phyloP scores from a whole-genome alignment of 2,113 vertebrate genomes.

The Galeopterus variegatus region DNA sequence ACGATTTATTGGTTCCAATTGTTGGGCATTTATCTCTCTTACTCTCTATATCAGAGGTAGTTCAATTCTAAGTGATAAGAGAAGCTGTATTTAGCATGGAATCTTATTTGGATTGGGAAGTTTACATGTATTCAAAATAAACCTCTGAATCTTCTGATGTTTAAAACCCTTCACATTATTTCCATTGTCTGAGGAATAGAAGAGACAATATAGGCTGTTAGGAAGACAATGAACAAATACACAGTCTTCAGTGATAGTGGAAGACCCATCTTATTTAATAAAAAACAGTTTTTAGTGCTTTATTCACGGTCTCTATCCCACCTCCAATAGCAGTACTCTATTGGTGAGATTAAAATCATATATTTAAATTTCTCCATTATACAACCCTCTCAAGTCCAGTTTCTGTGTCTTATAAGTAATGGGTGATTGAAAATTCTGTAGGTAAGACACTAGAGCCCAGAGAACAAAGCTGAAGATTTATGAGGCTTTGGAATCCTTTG shows the following conservation, averaged over 20 bases:
- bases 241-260: not conserved
- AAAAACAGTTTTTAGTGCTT: slow-evolving; percentile 1
- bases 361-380: slow-evolving; percentile 9
- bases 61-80: slow-evolving; percentile 8
- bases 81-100: not conserved
- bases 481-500: slow-evolving; percentile 58
- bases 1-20: slow-evolving; percentile 10
- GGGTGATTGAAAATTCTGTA: not conserved
- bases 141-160: not conserved
- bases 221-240: not conserved
- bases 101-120: slow-evolving; percentile 33
- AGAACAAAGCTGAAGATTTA: slow-evolving; percentile 37
- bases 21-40: not conserved
- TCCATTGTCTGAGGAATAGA: slow-evolving; percentile 33
- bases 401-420: not conserved
- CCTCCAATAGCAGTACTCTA: not conserved
- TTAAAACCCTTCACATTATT: slow-evolving; percentile 33
- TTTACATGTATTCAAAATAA: slow-evolving; percentile 4
- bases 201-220: not conserved
- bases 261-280: not conserved
- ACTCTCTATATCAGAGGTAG: not conserved
- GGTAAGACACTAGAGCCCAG: not conserved
- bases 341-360: slow-evolving; percentile 10
- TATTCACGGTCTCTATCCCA: not conserved
- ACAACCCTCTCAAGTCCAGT: not conserved